Conservation (phyloP, 2,113 vertebrate species). For the Ascaphus truei region DNA sequence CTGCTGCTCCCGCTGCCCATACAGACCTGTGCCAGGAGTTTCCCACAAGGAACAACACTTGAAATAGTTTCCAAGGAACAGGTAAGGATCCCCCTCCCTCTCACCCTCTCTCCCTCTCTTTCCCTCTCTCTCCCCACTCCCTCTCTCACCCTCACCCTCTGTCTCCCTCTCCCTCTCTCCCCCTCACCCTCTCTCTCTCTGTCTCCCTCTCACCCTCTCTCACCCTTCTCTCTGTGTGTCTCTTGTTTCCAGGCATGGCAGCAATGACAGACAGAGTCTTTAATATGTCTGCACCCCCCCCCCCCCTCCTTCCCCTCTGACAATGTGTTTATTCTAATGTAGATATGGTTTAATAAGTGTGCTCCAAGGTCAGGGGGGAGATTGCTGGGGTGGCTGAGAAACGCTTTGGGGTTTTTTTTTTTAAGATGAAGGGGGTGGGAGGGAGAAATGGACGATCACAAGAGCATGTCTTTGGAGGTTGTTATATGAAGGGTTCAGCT, state of each 20-base stretch:
- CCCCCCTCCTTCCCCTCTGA: conserved; percentile 49
- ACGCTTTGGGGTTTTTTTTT: conserved; percentile 71
- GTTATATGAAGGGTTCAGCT: conserved; percentile 81
- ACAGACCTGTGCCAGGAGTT: conserved; percentile 77
- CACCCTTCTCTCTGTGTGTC: conserved; percentile 23
- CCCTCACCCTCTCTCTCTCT: neutral
- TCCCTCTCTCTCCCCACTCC: neutral
- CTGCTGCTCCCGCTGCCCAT: conserved; percentile 71
- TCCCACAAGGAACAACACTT: conserved; percentile 70
- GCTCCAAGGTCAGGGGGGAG: conserved; percentile 92
- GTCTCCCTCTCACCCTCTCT: too few species aligned
- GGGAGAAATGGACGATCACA: conserved; percentile 73
- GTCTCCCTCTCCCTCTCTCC: neutral
- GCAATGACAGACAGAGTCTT: too few species aligned
- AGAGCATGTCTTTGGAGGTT: conserved; percentile 79
- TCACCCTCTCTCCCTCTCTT: conserved; percentile 6
- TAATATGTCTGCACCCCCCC: conserved; percentile 52
- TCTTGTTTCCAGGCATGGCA: conserved; percentile 41
- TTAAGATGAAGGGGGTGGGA: conserved; percentile 55
- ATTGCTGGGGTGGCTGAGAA: conserved; percentile 45
- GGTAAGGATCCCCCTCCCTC: conserved; percentile 78
- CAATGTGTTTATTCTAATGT: conserved; percentile 52
- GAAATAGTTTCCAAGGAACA: conserved; percentile 78
- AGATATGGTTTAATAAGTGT: conserved; percentile 68
- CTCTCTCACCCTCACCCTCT: neutral